Base-by-base conservation (phyloP, 2,113 vertebrate species). In the Smithornis capensis region DNA sequence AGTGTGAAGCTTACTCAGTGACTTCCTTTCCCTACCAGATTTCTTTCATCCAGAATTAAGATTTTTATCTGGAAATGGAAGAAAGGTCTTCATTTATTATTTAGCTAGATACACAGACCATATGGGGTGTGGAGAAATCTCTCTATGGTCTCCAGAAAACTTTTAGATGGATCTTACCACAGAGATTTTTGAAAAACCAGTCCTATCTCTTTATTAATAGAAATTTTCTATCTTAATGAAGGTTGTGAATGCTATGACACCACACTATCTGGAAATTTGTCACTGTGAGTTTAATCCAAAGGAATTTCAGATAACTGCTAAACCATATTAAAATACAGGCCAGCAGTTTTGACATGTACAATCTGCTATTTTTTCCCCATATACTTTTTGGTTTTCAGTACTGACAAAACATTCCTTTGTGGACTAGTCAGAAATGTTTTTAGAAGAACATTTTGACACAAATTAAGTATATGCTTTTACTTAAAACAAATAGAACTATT, bases 391-490 rank as follows among this genome's bases (percentile, higher is more conserved):
- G 7, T 81, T 87, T 92, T 83, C 33, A 80, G 24, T 56, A 89
- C 13, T 23, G 68, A 56, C 56, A 90, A 10, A 57, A 44, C 83
- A 49, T 83, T 93, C 21, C 52, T 91, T 79, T 83, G 52, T 85
- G 56, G 14, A 90, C 55, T 87, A 90, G 11, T 59, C 81, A 83
- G 8, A 27, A 83, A 80, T 49, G 40, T 82, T 96, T 77, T 77
- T 64, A 87, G 28, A 18, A 70, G 9, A 83, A 68, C 2, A 76
- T 96, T 95, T 95, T 97, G 50, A 77, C 45, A 86, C 88, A 95
- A 86, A 63, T 93, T 93, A 94, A 76, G 42, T 65, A 44, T 91
- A 92, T 86, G 10, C 4, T 49, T 93, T 93, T 92, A 33, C 7
- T 78, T 92, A 49, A 95, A 73, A 89, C 16, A 77, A 90, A 60